Conservation (phyloP, 2,888 invertebrate species). For the Melanotus villosus region DNA sequence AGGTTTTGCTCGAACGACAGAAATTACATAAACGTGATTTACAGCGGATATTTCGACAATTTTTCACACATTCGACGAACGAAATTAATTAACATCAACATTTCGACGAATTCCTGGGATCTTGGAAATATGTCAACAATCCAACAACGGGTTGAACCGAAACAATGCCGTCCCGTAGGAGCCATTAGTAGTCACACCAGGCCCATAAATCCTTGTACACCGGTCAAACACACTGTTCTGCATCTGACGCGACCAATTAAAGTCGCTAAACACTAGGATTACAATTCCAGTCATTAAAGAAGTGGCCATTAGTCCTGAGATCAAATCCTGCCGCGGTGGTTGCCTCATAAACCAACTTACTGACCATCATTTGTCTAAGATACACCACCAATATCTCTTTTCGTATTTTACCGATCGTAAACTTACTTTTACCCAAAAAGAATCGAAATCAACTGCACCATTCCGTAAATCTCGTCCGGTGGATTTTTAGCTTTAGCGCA, state of each 20-base stretch:
- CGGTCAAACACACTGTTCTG: constrained; percentile 52
- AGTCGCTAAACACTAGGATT: constrained; percentile 61
- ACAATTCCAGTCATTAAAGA: constrained; percentile 57
- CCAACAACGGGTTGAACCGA: constrained; percentile 34
- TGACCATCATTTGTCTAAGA: neutral
- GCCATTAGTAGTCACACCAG: constrained; percentile 57
- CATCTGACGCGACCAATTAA: constrained; percentile 60
- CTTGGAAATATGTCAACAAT: constrained; percentile 48
- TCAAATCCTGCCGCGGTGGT: constrained; percentile 58
- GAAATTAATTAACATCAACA: constrained; percentile 49
- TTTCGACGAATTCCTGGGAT: constrained; percentile 44
- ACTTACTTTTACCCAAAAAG: neutral
- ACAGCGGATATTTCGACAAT: neutral
- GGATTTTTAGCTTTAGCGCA: too few species aligned
- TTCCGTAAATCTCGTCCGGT: too few species aligned
- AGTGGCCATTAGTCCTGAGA: constrained; percentile 52
- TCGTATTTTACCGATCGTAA: neutral
- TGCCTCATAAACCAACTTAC: constrained; percentile 3
- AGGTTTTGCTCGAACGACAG: neutral
- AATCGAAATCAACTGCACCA: too few species aligned
- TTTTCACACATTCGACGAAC: constrained; percentile 27
- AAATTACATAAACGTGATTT: neutral
- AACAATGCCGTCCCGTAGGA: constrained; percentile 61
- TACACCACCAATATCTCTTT: neutral
- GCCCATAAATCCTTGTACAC: constrained; percentile 58